These are phyloP conservation scores for Tolmerus cingulatus DNA, from an alignment of 2,888 invertebrate species.

Conservation along the genomic window DNA sequence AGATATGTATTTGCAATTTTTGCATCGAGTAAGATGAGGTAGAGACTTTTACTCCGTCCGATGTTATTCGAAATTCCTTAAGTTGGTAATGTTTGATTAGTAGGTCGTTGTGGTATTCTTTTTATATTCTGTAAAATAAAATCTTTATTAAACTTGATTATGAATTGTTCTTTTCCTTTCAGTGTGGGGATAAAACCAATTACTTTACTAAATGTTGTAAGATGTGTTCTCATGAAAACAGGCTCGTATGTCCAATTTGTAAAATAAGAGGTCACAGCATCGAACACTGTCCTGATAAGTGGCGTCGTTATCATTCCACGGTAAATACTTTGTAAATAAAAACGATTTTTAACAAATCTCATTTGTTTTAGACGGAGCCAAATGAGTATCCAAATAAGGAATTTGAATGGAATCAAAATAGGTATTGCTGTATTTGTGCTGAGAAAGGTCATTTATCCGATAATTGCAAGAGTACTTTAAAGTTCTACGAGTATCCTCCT, in stretches of 20 bases:
- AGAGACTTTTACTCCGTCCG: no score
- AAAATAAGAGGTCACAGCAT: conserved; percentile 70
- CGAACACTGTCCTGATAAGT: conserved; percentile 74
- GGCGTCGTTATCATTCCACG: conserved; percentile 79
- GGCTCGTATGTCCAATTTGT: conserved; percentile 68
- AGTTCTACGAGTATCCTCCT: conserved; percentile 57
- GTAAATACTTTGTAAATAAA: conserved; percentile 61
- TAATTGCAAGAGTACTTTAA: conserved; percentile 56
- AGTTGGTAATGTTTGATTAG: no score
- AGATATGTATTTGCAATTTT: no score
- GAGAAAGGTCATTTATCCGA: conserved; percentile 66
- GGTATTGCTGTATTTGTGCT: conserved; percentile 69
- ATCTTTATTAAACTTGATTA: neutral
- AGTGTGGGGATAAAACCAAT: conserved; percentile 74
- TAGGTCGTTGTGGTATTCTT: neutral
- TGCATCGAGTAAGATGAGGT: no score
- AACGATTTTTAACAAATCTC: conserved; percentile 5
- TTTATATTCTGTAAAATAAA: neutral
- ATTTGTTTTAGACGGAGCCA: conserved; percentile 63
- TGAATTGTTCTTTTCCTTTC: conserved; percentile 54
- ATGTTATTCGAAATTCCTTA: no score
- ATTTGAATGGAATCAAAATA: conserved; percentile 56
- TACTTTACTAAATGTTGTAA: conserved; percentile 69
- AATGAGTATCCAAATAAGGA: conserved; percentile 58
- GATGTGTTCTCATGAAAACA: conserved; percentile 66